Evolutionary conservation across 2,888 invertebrate genomes (phyloP).

Genomic region (Pandemis corylana): DNA sequence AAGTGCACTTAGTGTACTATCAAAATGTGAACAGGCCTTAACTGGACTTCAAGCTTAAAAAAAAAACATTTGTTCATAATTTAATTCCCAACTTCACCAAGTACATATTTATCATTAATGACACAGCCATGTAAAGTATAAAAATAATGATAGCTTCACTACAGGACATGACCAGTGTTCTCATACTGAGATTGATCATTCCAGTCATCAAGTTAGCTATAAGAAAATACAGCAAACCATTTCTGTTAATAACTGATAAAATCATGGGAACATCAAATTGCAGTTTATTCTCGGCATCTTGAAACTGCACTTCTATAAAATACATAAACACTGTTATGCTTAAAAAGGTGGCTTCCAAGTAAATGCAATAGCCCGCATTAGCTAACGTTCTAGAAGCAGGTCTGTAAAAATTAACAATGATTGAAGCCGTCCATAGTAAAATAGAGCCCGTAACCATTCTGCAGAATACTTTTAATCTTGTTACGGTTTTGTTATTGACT

Average conservation of each 20-base stretch:
- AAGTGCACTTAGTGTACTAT: no score
- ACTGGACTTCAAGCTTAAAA: neutral
- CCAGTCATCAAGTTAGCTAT: slow-evolving; percentile 94
- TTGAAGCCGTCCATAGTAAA: slow-evolving; percentile 73
- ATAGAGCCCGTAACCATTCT: slow-evolving; percentile 54
- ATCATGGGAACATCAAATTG: slow-evolving; percentile 80
- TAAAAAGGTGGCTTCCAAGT: slow-evolving; percentile 88
- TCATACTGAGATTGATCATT: slow-evolving; percentile 88
- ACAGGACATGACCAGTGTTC: slow-evolving; percentile 83
- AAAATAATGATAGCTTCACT: slow-evolving; percentile 81
- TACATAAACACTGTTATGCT: slow-evolving; percentile 83
- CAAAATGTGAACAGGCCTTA: no score
- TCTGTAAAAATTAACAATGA: slow-evolving; percentile 76
- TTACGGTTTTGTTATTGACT: slow-evolving; percentile 67
- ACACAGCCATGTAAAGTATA: slow-evolving; percentile 83
- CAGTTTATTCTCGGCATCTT: slow-evolving; percentile 54
- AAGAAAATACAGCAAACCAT: slow-evolving; percentile 94
- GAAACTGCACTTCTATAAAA: slow-evolving; percentile 80
- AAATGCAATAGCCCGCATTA: slow-evolving; percentile 92
- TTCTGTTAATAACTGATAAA: slow-evolving; percentile 90
- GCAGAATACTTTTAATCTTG: slow-evolving; percentile 50
- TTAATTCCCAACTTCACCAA: slow-evolving; percentile 75
- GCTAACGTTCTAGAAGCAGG: slow-evolving; percentile 92
- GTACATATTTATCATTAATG: slow-evolving; percentile 58
- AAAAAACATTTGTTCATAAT: slow-evolving; percentile 59